Percentiles rank a stretch among this genome's conserved stretches.
Evolutionary conservation across 1,140 invertebrate genomes (phyloP).

Genomic region (Triops cancriformis): DNA sequence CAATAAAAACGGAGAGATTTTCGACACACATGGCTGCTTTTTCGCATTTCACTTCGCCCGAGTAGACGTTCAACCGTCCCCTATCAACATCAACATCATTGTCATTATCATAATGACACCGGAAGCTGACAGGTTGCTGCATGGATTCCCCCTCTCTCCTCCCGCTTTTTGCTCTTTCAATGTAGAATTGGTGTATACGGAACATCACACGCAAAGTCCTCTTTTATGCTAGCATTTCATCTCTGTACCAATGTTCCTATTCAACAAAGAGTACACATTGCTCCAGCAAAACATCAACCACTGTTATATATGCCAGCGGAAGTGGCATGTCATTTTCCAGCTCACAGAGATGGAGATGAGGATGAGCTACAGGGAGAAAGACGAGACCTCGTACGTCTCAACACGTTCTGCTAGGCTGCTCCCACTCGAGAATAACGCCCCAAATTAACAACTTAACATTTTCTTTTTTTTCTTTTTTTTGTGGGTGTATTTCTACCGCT

Average conservation of each 20-base stretch:
- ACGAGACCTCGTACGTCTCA: background rate
- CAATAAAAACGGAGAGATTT: constrained; percentile 2
- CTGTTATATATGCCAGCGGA: constrained; percentile 4
- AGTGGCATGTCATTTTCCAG: constrained; percentile 3
- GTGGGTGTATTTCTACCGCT: too few relatives aligned
- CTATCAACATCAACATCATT: constrained; percentile 5
- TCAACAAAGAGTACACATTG: background rate
- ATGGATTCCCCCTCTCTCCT: background rate
- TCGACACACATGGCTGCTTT: background rate
- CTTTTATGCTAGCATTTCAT: background rate
- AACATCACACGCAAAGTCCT: background rate
- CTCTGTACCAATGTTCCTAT: background rate
- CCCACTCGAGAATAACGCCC: background rate
- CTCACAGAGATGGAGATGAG: background rate
- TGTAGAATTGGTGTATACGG: background rate
- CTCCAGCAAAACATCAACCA: background rate
- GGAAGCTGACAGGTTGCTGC: constrained; percentile 3
- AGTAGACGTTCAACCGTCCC: background rate
- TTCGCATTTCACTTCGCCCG: background rate
- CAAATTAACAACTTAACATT: background rate
- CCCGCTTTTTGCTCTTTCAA: too few relatives aligned
- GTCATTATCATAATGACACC: constrained; percentile 6
- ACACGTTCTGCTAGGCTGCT: background rate
- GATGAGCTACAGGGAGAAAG: background rate
- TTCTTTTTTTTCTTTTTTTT: background rate